Percentiles rank a stretch among this genome's conserved stretches.
Conservation (phyloP, 2,888 invertebrate species). For the Galerucella nymphaeae region DNA sequence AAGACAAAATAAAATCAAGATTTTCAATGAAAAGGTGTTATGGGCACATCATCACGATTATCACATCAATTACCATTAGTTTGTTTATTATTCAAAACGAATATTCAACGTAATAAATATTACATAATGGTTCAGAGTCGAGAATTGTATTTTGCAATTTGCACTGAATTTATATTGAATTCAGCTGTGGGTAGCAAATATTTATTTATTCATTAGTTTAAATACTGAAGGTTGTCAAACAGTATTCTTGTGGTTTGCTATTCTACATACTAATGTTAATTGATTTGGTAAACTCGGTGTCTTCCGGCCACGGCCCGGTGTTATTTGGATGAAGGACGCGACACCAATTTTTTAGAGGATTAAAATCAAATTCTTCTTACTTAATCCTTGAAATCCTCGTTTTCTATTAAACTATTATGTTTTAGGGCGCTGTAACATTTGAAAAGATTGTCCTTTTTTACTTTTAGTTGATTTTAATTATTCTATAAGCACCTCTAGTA, state of each 20-base stretch:
- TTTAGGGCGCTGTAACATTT: no score
- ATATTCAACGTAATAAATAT: slow-evolving; percentile 31
- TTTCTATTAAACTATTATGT: no score
- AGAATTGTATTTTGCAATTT: slow-evolving; percentile 32
- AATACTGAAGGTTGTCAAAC: slow-evolving; percentile 26
- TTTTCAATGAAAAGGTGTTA: slow-evolving; percentile 25
- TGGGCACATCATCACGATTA: slow-evolving; percentile 17
- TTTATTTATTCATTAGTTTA: slow-evolving; percentile 31
- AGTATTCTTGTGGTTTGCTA: slow-evolving; percentile 6
- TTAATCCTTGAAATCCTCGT: no score
- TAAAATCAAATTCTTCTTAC: not conserved
- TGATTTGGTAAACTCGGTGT: slow-evolving; percentile 10
- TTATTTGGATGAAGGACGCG: slow-evolving; percentile 8
- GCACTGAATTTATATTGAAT: slow-evolving; percentile 20
- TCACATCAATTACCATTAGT: slow-evolving; percentile 21
- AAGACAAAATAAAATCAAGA: not conserved
- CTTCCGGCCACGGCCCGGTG: slow-evolving; percentile 10
- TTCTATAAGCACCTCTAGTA: slow-evolving; percentile 9
- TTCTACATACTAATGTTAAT: slow-evolving; percentile 17
- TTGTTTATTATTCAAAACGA: slow-evolving; percentile 36
- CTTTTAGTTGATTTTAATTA: not conserved
- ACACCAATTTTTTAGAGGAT: not conserved
- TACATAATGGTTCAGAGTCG: slow-evolving; percentile 30
- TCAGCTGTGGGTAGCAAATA: slow-evolving; percentile 29
- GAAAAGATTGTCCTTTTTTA: no score